A percentile compares a stretch with the other conserved stretches of the same genome.
phyloP scores from a whole-genome alignment of 2,797 vertebrate species.

The Squalus acanthias region DNA sequence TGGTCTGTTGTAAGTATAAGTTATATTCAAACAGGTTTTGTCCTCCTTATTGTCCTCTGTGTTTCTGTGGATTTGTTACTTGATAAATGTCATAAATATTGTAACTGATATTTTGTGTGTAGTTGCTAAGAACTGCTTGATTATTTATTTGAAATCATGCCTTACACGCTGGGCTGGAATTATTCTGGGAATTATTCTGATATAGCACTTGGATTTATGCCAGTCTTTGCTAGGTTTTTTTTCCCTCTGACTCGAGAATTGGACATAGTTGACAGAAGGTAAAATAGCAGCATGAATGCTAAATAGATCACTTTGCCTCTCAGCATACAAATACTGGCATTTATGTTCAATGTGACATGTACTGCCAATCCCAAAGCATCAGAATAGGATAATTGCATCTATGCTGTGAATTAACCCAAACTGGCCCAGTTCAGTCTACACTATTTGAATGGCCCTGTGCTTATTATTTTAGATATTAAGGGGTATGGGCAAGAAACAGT shows the following conservation, averaged over 20 bases:
- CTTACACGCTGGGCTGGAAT: background rate
- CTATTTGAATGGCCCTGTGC: background rate
- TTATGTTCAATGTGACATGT: background rate
- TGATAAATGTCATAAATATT: background rate
- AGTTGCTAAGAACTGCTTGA: slow-evolving; percentile 1
- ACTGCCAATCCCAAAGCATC: background rate
- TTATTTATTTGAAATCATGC: slow-evolving; percentile 3
- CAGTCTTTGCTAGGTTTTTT: background rate
- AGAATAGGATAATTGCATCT: slow-evolving; percentile 13
- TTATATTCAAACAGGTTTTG: background rate
- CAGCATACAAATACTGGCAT: background rate
- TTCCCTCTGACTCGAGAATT: background rate
- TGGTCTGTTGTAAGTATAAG: background rate
- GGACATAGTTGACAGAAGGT: slow-evolving; percentile 17
- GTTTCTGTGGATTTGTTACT: background rate
- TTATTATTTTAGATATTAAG: background rate
- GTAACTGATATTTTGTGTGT: background rate
- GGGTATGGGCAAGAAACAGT: background rate
- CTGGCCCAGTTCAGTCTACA: background rate
- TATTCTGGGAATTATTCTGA: slow-evolving; percentile 3
- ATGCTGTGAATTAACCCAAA: background rate
- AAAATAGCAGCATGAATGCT: slow-evolving; percentile 22
- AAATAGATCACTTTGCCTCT: background rate
- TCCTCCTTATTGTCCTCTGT: background rate
- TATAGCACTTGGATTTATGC: background rate